phyloP scores from a whole-genome alignment of 1,140 invertebrate genomes.

The Stegodyphus dumicola region DNA sequence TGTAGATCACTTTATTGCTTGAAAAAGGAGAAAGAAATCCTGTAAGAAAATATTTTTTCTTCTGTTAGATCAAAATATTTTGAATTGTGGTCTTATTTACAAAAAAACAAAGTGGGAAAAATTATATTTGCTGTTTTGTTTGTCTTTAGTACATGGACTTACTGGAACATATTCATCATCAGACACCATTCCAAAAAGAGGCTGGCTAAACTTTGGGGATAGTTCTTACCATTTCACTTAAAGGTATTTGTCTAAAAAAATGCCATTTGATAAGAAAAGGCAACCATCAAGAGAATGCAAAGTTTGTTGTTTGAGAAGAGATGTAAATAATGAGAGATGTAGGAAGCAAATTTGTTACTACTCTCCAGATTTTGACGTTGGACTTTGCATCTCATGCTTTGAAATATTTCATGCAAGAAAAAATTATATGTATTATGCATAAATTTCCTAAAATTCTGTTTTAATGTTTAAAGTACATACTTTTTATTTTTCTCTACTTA shows the following conservation, averaged over 20 bases:
- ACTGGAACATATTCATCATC: neutral
- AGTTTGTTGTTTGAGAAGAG: conserved; percentile 1
- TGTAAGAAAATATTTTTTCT: neutral
- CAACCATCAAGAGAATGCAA: conserved; percentile 7
- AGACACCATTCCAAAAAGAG: neutral
- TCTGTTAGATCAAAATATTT: neutral
- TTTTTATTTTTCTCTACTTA: neutral
- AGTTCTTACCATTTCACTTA: neutral
- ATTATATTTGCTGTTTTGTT: neutral
- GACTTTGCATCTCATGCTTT: neutral
- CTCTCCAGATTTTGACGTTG: neutral
- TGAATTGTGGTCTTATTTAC: neutral
- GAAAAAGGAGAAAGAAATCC: too few species aligned
- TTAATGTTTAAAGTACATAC: neutral
- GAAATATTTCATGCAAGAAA: neutral
- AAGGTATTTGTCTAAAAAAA: neutral
- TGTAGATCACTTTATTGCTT: too few species aligned
- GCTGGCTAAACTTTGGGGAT: neutral
- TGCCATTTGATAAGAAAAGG: neutral
- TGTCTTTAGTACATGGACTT: neutral
- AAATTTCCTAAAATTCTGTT: neutral
- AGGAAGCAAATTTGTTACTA: neutral
- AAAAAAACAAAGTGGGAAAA: neutral
- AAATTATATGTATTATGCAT: neutral
- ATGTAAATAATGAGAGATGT: conserved; percentile 5